Percentiles rank a stretch among this genome's conserved stretches.
phyloP scores from a whole-genome alignment of 2,113 vertebrate species.

The Acrocephalus arundinaceus region DNA sequence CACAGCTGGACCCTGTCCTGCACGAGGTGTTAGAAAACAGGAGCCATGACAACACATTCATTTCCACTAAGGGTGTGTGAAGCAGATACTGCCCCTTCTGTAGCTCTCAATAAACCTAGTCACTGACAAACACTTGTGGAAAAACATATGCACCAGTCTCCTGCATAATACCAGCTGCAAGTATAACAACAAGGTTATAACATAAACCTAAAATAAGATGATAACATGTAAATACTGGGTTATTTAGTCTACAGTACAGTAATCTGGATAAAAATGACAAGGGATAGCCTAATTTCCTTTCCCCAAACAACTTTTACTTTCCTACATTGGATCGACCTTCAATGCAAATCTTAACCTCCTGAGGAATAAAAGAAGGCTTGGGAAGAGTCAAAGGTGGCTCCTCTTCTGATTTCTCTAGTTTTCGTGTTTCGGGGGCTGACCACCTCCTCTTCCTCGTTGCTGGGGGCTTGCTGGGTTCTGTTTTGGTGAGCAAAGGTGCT shows the following conservation, averaged over 20 bases:
- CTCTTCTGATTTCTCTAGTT: slow-evolving; percentile 92
- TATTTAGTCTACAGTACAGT: slow-evolving; percentile 91
- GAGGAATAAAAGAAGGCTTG: slow-evolving; percentile 95
- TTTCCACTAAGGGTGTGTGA: slow-evolving; percentile 59
- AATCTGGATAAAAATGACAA: slow-evolving; percentile 86
- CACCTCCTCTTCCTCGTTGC: slow-evolving; percentile 92
- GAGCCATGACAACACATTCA: slow-evolving; percentile 60
- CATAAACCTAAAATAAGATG: slow-evolving; percentile 89
- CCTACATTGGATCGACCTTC: slow-evolving; percentile 97
- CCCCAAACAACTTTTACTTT: slow-evolving; percentile 84
- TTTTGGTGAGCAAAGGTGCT: slow-evolving; percentile 76
- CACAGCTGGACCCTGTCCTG: slow-evolving; percentile 58
- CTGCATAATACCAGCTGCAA: slow-evolving; percentile 84
- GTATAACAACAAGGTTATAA: slow-evolving; percentile 88
- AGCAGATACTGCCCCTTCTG: slow-evolving; percentile 64
- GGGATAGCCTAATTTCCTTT: slow-evolving; percentile 73
- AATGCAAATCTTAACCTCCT: slow-evolving; percentile 98
- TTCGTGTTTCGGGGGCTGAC: slow-evolving; percentile 95
- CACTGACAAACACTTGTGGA: slow-evolving; percentile 71
- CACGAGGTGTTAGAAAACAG: slow-evolving; percentile 58
- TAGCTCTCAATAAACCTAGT: slow-evolving; percentile 59
- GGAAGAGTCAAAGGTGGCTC: slow-evolving; percentile 95
- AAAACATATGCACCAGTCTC: slow-evolving; percentile 82
- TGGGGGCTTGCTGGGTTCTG: slow-evolving; percentile 80
- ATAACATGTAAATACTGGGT: slow-evolving; percentile 92